Evolutionary conservation across 2,888 invertebrate species (phyloP), one percentile per base, ranked within the genome.

Genomic region (Drosophila mulleri): DNA sequence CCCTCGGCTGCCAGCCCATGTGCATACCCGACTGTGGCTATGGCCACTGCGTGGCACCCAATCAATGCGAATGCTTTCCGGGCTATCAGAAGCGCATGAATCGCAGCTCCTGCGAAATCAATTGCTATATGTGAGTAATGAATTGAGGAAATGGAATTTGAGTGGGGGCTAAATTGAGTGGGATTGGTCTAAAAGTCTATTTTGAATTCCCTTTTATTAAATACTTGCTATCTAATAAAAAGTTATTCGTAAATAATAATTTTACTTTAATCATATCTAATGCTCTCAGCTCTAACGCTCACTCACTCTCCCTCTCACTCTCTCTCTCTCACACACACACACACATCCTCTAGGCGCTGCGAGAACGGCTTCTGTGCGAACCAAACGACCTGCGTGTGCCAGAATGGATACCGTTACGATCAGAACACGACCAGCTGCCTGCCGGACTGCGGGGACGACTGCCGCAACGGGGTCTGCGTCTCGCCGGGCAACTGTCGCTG

Each of bases 1-100:
- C 67, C 16, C 68, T 91, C 53, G 91, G 88, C 0, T 92, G 92
- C 56, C 90, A 90, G 39, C 92, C 92, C 16, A 60, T 91, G 18
- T 92, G 92, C 68, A 89, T 90, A 53, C 90, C 89, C 2, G 89
- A 90, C 26, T 92, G 93, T 54, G 91, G 90, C n/a, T 90, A 93
- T 78, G 94, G 94, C 3, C 89, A 90, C 45, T 94, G 94, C 77
- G 88, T 93, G n/a, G 93, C 90, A 0, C 94, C 94, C 3, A 92
- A 93, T 67, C 84, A 91, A 39, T 95, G 95, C 75, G 90, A 93
- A 14, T 95, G 95, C 77, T 87, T 92, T 54, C 75, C 78, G 0
- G 93, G 93, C 7, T 94, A 91, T 83, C 67, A 72, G 26, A 90
- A 90, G 44, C 83, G 89, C 0, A 18, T 14, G 7, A 91, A 91